A percentile compares a stretch with the other conserved stretches of the same genome.
These are phyloP conservation scores for Podabrus alpinus DNA, from an alignment of 2,888 invertebrate species.

Conservation along the genomic window DNA sequence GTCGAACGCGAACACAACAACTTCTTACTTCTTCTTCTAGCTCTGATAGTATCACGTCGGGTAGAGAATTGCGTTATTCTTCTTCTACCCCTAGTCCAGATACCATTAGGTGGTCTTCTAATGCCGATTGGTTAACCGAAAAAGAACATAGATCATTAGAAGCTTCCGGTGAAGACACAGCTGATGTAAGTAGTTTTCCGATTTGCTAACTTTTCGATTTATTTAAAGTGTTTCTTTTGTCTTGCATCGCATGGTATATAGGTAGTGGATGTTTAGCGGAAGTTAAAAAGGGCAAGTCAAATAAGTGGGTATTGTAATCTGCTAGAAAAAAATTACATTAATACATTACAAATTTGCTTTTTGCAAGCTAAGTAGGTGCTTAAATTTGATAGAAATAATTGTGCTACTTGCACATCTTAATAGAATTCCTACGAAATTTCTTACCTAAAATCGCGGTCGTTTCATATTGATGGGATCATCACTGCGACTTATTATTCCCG, in stretches of 20 bases:
- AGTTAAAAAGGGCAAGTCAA: background rate
- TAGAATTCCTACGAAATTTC: background rate
- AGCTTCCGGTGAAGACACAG: conserved; percentile 58
- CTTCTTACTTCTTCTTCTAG: conserved; percentile 64
- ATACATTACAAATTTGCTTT: background rate
- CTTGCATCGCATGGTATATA: background rate
- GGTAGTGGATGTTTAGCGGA: background rate
- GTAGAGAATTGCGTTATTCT: conserved; percentile 54
- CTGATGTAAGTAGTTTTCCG: conserved; percentile 53
- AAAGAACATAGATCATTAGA: conserved; percentile 50
- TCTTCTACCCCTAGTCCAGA: conserved; percentile 56
- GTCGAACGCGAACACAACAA: conserved; percentile 60
- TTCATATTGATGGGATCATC: background rate
- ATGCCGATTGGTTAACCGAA: conserved; percentile 52
- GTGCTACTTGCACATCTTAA: background rate
- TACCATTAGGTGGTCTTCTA: conserved; percentile 52
- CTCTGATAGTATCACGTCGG: conserved; percentile 63
- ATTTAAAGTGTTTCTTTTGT: background rate
- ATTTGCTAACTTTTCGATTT: background rate
- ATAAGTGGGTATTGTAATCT: background rate
- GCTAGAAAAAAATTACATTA: background rate
- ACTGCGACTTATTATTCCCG: background rate
- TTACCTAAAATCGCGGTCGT: background rate
- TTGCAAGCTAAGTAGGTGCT: background rate
- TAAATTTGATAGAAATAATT: background rate